These are phyloP conservation scores for Xanthia togata DNA, from an alignment of 2,888 invertebrate genomes.

Conservation along the genomic window DNA sequence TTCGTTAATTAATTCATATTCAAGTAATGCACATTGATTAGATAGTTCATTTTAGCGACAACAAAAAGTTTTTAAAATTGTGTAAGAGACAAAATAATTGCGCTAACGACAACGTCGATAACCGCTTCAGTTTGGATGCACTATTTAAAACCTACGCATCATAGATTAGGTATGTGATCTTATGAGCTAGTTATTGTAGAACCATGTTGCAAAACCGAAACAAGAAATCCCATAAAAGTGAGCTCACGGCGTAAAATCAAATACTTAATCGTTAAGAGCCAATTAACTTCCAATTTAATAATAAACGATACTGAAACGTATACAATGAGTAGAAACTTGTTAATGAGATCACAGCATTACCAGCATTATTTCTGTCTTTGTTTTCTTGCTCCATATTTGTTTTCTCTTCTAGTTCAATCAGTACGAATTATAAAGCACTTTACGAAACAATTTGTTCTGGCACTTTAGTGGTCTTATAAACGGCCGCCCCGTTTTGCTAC, in stretches of 20 bases:
- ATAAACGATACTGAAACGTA: conserved; percentile 29
- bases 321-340: conserved; percentile 19
- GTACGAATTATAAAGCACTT: conserved; percentile 51
- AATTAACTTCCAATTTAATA: conserved; percentile 32
- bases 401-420: conserved; percentile 52
- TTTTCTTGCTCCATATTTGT: conserved; percentile 41
- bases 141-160: conserved; percentile 8
- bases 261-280: conserved; percentile 2
- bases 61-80: neutral
- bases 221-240: conserved; percentile 7
- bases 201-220: neutral
- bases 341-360: conserved; percentile 38
- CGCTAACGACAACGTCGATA: neutral
- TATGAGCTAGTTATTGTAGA: conserved; percentile 3
- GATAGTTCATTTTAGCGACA: neutral
- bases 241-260: conserved; percentile 21
- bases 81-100: neutral
- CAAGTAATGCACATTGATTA: neutral
- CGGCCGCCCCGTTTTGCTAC: neutral
- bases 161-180: conserved; percentile 13
- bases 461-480: conserved; percentile 32
- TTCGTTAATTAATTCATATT: too few species aligned
- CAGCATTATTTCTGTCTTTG: conserved; percentile 33
- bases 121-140: neutral
- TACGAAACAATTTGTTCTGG: conserved; percentile 50